phyloP scores from a whole-genome alignment of 2,113 vertebrate genomes.

The Taxidea taxus region DNA sequence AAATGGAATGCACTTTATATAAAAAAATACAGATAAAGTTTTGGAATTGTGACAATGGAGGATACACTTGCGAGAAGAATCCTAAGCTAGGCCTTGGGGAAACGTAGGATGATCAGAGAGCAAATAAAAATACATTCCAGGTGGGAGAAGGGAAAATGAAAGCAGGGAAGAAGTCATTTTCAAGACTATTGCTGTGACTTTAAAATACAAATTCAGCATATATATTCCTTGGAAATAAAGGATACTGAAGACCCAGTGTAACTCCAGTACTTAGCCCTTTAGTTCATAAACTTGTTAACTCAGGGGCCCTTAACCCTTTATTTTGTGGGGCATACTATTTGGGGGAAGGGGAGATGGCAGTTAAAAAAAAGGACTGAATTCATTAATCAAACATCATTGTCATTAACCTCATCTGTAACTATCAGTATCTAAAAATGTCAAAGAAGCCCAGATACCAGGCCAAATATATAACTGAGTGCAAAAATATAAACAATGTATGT shows the following conservation, averaged over 20 bases:
- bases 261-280: neutral
- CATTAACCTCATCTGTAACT: neutral
- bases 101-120: neutral
- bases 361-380: constrained; percentile 2
- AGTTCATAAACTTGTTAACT: neutral
- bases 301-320: neutral
- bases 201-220: neutral
- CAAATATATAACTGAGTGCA: neutral
- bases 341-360: no score
- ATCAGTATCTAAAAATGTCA: neutral
- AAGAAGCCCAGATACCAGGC: neutral
- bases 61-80: neutral
- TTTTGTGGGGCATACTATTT: neutral
- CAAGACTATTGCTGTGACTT: neutral
- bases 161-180: neutral
- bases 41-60: neutral
- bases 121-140: neutral
- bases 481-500: neutral
- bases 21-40: neutral
- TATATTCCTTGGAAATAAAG: neutral
- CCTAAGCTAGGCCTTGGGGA: neutral
- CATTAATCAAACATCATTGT: neutral
- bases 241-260: neutral
- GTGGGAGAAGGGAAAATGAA: neutral
- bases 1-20: neutral